Percentiles rank a stretch among this genome's conserved stretches.
Evolutionary conservation across 2,113 vertebrate species (phyloP).

Genomic region (Falco punctatus): DNA sequence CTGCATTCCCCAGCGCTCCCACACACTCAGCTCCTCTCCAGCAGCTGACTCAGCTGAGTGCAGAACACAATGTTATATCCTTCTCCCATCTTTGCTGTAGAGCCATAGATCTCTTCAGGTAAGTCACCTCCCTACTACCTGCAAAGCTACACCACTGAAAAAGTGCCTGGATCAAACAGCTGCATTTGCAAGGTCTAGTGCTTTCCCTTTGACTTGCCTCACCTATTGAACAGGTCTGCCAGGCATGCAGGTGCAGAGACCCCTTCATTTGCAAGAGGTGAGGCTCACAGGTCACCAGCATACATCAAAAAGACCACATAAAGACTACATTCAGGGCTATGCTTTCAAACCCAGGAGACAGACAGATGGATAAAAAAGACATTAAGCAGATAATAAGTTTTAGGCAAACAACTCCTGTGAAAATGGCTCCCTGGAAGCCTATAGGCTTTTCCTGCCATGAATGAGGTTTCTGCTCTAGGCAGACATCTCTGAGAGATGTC

Average conservation of each 20-base stretch:
- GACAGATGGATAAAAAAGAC: constrained; percentile 10
- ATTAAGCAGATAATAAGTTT: constrained; percentile 29
- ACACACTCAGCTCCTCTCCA: neutral
- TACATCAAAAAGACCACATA: constrained; percentile 51
- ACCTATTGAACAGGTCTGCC: neutral
- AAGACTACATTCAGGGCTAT: constrained; percentile 26
- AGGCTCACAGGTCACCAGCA: constrained; percentile 53
- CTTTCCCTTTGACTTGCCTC: neutral
- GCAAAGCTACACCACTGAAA: neutral
- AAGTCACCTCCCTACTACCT: neutral
- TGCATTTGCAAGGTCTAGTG: neutral
- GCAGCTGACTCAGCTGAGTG: neutral
- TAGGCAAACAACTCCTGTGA: neutral
- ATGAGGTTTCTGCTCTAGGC: neutral
- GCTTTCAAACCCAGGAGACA: constrained; percentile 12
- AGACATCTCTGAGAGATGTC: neutral
- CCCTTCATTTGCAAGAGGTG: constrained; percentile 36
- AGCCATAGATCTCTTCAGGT: neutral
- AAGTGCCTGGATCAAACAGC: neutral
- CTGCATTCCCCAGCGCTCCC: neutral
- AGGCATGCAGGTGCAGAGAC: constrained; percentile 17
- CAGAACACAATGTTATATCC: neutral
- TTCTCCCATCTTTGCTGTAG: neutral
- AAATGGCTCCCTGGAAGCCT: constrained; percentile 25
- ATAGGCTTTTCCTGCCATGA: constrained; percentile 30